Evolutionary conservation across 1,140 invertebrate genomes (phyloP).

Genomic region (Macrobrachium nipponense): DNA sequence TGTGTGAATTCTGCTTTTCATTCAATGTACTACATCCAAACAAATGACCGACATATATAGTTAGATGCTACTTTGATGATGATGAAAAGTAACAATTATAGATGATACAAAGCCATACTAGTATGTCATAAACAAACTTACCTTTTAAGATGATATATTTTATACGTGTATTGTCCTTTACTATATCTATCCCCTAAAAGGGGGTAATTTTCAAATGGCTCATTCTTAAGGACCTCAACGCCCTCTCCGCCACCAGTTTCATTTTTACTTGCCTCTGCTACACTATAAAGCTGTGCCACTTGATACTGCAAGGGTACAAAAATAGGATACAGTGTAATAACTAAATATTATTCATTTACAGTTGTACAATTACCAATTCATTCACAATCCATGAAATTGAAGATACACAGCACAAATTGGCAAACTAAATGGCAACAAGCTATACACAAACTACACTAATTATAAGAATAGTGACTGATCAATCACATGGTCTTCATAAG

Average conservation of each 20-base stretch:
- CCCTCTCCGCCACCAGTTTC: conserved; percentile 99
- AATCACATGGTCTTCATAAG: no score
- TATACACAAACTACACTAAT: no score
- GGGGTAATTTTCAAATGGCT: conserved; percentile 90
- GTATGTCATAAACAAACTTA: conserved; percentile 64
- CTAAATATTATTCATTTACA: background rate
- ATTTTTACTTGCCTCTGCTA: conserved; percentile 99
- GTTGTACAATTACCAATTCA: background rate
- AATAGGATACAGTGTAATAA: conserved; percentile 5
- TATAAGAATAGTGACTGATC: no score
- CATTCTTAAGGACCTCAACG: conserved; percentile 97
- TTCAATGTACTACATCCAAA: no score
- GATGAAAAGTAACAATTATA: no score
- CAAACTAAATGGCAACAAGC: no score
- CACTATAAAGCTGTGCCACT: conserved; percentile 96
- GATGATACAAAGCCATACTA: no score
- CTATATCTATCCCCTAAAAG: conserved; percentile 90
- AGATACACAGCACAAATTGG: background rate
- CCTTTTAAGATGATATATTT: conserved; percentile 98
- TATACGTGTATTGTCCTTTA: conserved; percentile 99
- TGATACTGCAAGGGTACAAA: conserved; percentile 48
- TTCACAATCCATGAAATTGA: background rate
- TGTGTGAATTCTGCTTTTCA: no score
- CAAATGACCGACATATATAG: no score
- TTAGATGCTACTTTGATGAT: no score